Evolutionary conservation across 1,140 invertebrate species (phyloP).

Genomic region (Drosophila pallidifrons): DNA sequence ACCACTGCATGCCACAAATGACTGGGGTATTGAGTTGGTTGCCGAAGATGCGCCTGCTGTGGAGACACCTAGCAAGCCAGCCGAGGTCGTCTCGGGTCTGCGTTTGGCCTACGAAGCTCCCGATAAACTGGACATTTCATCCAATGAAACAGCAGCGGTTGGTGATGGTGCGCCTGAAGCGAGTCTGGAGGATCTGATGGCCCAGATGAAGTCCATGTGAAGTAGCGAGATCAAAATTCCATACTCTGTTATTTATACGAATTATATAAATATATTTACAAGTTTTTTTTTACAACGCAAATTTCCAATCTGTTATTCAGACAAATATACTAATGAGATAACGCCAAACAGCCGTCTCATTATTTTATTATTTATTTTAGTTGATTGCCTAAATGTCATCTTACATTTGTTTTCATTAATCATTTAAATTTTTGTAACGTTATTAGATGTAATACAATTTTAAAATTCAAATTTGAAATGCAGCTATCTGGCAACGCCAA

Average conservation of each 20-base stretch:
- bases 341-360: too few species aligned
- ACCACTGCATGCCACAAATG: conserved; percentile 94
- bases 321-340: not conserved
- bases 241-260: conserved; percentile 50
- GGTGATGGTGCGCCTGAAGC: conserved; percentile 85
- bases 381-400: too few species aligned
- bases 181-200: conserved; percentile 95
- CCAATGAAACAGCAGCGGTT: conserved; percentile 49
- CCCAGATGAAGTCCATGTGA: conserved; percentile 94
- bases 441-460: too few species aligned
- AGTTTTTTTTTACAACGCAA: conserved; percentile 13
- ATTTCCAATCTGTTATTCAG: conserved; percentile 9
- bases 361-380: too few species aligned
- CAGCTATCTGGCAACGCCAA: not conserved
- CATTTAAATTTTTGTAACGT: too few species aligned
- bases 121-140: conserved; percentile 52
- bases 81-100: conserved; percentile 55
- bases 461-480: not conserved
- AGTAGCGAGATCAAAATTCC: conserved; percentile 38
- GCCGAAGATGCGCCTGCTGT: conserved; percentile 55
- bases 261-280: conserved; percentile 13
- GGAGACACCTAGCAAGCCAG: not conserved
- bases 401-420: too few species aligned
- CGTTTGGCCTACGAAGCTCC: conserved; percentile 89
- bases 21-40: conserved; percentile 91